Evolutionary conservation across 1,140 invertebrate species (phyloP).

Genomic region (Papilio polyxenes): DNA sequence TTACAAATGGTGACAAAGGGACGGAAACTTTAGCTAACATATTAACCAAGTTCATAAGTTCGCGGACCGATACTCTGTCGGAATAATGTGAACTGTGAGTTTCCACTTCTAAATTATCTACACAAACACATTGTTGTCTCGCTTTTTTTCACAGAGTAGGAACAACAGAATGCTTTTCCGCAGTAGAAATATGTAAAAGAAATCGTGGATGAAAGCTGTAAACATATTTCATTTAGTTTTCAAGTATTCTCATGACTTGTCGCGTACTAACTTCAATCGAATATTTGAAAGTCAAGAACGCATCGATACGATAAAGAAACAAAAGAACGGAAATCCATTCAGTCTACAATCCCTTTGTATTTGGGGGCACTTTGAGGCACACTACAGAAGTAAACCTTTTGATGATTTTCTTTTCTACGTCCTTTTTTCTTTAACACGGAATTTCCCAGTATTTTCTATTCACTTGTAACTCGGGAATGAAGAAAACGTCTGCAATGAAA

Average conservation of each 20-base stretch:
- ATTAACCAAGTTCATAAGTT: not conserved
- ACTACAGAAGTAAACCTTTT: conserved; percentile 61
- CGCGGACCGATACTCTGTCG: not conserved
- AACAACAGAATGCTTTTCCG: too few relatives aligned
- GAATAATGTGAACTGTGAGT: not conserved
- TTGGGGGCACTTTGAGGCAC: conserved; percentile 57
- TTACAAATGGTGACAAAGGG: not conserved
- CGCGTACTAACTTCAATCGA: conserved; percentile 49
- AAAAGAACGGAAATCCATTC: conserved; percentile 61
- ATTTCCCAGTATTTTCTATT: conserved; percentile 39
- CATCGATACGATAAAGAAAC: conserved; percentile 57
- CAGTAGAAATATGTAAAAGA: not conserved
- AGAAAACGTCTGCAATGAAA: not conserved
- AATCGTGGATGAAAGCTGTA: too few relatives aligned
- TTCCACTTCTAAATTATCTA: not conserved
- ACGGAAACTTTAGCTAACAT: not conserved
- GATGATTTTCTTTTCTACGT: conserved; percentile 63
- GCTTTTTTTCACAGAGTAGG: not conserved
- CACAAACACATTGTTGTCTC: not conserved
- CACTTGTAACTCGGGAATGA: conserved; percentile 5
- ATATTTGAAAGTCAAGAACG: conserved; percentile 59
- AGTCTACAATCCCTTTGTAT: conserved; percentile 54
- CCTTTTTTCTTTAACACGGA: conserved; percentile 58
- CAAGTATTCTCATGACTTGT: not conserved
- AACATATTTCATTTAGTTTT: not conserved